Base-by-base conservation (phyloP, 2,797 vertebrate genomes). In the Centropyge bicolor region DNA sequence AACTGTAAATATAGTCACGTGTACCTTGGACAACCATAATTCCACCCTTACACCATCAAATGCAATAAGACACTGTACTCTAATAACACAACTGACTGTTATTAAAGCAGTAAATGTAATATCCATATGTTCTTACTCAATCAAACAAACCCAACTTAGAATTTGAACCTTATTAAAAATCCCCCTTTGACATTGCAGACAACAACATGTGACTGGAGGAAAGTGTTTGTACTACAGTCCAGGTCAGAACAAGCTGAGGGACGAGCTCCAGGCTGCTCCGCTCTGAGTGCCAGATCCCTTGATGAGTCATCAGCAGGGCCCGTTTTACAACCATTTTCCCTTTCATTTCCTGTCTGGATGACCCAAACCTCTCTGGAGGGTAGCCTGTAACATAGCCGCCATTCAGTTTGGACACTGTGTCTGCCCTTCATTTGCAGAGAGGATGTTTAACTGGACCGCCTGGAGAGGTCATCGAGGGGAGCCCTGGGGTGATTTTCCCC, bases 261-360 rank as follows among this genome's bases (percentile, higher is more conserved):
- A 72, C 31, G 13, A 77, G 54, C 79, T 80, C 56, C 79, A 70
- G 71, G 65, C 79, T 83, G 55, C 52, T 74, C 24, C 0, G 35
- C 55, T 82, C 48, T 14, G 76, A 76, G 49, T 55, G 82, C 81
- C 85, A 85, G 81, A 81, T 84, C 86, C 76, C 85, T 76, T 56
- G 80, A 88, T 92, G 91, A 93, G 78, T 92, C 92, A 90, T 86
- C 70, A 86, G 80, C 81, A 85, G 70, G 79, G 80, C 71, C 82
- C 38, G 36, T 90, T 93, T 94, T 86, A 92, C 76, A 83, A 84
- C 80, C 80, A 55, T 87, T 93, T 93, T 87, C 83, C 85, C 79
- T 87, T 92, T 91, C 82, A 93, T 92, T 92, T 93, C 92, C 92
- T 93, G 85, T 85, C 81, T 88, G 78, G 76, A 87, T 87, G 88